These are phyloP conservation scores for Sarotherodon lohbergeri DNA, from an alignment of 2,113 vertebrate genomes.

Conservation along the genomic window DNA sequence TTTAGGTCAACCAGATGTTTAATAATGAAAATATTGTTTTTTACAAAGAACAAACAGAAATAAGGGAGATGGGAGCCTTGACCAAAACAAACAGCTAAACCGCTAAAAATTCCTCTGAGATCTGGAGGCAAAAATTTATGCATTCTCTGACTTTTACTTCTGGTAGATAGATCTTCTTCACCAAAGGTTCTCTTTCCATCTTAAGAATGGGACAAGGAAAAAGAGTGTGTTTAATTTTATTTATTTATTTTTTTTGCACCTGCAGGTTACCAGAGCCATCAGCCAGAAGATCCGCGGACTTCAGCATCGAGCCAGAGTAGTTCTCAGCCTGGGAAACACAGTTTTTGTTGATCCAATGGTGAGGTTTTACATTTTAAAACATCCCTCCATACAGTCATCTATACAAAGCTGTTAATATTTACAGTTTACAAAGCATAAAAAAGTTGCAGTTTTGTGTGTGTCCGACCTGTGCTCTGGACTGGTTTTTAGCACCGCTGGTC, in stretches of 20 bases:
- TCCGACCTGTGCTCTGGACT: not conserved
- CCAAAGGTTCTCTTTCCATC: not conserved
- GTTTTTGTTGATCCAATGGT: conserved; percentile 91
- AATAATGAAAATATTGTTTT: not conserved
- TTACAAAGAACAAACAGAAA: not conserved
- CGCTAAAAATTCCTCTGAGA: not conserved
- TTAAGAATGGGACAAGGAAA: not conserved
- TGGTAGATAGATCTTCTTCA: not conserved
- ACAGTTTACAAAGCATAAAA: not conserved
- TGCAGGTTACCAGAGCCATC: conserved; percentile 81
- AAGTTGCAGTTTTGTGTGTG: not conserved
- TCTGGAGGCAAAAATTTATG: not conserved
- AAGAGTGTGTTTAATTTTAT: not conserved
- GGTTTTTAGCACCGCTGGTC: not conserved
- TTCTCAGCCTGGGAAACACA: conserved; percentile 79
- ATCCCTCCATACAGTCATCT: not conserved
- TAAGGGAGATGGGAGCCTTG: not conserved
- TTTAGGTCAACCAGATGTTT: not conserved
- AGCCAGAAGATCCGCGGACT: conserved; percentile 80
- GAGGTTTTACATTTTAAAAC: conserved; percentile 25
- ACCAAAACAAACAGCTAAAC: not conserved
- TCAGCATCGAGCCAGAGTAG: conserved; percentile 80
- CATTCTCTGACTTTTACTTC: not conserved
- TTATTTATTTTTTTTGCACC: fast-evolving
- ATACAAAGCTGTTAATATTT: not conserved